A percentile compares a stretch with the other conserved stretches of the same genome.
Evolutionary conservation across 2,113 vertebrate genomes (phyloP).

Genomic region (Engystomops pustulosus): DNA sequence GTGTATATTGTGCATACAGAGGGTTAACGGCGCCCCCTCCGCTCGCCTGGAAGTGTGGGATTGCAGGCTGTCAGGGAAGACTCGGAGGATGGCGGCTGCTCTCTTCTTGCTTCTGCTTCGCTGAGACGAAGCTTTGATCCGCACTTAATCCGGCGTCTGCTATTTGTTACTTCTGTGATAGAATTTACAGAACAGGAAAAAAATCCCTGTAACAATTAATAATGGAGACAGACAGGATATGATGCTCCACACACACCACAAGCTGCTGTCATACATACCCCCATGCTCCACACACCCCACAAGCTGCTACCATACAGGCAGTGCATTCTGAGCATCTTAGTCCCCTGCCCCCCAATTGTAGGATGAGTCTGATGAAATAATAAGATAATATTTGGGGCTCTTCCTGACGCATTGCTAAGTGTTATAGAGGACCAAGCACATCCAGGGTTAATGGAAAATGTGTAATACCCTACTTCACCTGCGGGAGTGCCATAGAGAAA

Average conservation of each 20-base stretch:
- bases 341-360: neutral
- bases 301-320: neutral
- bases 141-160: neutral
- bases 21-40: slow-evolving; percentile 21
- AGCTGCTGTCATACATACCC: neutral
- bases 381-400: no score
- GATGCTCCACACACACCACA: neutral
- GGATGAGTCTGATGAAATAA: no score
- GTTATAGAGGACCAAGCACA: no score
- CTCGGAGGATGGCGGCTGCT: slow-evolving; percentile 16
- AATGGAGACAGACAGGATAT: neutral
- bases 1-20: no score
- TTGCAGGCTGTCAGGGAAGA: slow-evolving; percentile 23
- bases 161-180: slow-evolving; percentile 36
- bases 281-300: neutral
- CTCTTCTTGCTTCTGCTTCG: slow-evolving; percentile 7
- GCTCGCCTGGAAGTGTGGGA: neutral
- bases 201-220: slow-evolving; percentile 43
- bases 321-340: no score
- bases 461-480: neutral
- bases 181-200: slow-evolving; percentile 40
- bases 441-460: no score
- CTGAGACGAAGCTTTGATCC: slow-evolving; percentile 35
- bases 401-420: no score
- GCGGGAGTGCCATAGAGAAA: neutral